Evolutionary conservation across 2,797 vertebrate species (phyloP), one percentile per base, ranked within the genome.

Genomic region (Neopelma chrysocephalum): DNA sequence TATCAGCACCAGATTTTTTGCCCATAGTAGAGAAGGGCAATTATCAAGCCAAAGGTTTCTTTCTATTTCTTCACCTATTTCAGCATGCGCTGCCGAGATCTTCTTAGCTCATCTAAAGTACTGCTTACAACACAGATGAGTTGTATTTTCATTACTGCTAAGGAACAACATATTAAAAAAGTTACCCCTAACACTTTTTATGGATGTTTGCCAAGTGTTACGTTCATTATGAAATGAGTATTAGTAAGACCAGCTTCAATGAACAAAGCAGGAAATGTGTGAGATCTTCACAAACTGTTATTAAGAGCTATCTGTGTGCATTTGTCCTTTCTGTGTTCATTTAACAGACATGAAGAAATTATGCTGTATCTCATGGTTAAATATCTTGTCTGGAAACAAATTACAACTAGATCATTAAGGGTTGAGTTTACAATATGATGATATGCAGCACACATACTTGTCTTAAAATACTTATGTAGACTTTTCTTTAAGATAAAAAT

Each of bases 31-130:
- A 89, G 54, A 91, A 90, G 18, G 32, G 18, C 58, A 94, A 89
- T 94, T 96, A 96, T 56, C 27, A 86, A 96, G 48, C 27, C 43
- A 73, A 69, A 78, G 22, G 19, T 81, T 95, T 90, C 47, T 82
- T 86, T 38, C 20, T 34, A 3, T 56, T 60, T 10, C 51, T 90
- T 97, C 32, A 75, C 7, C 22, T 23, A 26, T 87, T 96, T 95
- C 64, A 92, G 27, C 48, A 90, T 54, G 48, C 69, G 43, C 32
- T 94, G 51, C 62, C 65, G 93, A 92, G 62, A 73, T 36, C 29
- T 89, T 97, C 75, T 65, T 64, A 87, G 47, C 29, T 96, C 85
- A 94, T 96, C 96, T 97, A 94, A 82, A 81, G 32, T 89, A 82
- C 71, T 82, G 54, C 60, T 97, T 58, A 92, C 53, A 92, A 48